These are phyloP conservation scores for Lagorchestes hirsutus DNA, from an alignment of 2,797 vertebrate species.

Conservation along the genomic window DNA sequence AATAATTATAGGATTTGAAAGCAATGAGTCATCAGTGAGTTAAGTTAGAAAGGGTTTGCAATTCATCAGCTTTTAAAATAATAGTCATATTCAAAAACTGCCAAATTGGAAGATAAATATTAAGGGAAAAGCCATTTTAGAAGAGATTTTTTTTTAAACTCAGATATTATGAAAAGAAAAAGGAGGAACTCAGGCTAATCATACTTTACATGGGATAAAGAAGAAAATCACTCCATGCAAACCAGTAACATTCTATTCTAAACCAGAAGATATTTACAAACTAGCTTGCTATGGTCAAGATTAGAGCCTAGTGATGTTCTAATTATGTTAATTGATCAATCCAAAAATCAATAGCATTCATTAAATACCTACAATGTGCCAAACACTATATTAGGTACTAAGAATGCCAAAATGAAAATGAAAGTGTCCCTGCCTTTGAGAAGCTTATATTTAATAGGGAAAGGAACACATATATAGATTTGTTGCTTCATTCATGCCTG, in stretches of 20 bases:
- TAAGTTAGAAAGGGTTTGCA: background rate
- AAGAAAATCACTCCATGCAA: background rate
- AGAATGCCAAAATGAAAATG: background rate
- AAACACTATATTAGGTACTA: background rate
- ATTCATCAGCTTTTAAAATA: background rate
- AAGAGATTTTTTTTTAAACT: background rate
- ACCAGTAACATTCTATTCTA: background rate
- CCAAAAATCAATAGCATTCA: background rate
- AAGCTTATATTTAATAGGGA: background rate
- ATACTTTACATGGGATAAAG: background rate
- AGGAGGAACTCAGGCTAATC: background rate
- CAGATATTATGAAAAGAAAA: background rate
- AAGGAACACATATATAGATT: background rate
- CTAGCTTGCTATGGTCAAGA: background rate
- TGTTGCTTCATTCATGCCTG: background rate
- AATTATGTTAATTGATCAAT: background rate
- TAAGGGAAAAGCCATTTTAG: background rate
- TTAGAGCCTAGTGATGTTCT: background rate
- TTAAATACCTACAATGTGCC: background rate
- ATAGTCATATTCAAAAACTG: background rate
- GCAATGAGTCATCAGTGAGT: background rate
- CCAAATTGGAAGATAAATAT: background rate
- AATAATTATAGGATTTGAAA: background rate
- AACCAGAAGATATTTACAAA: background rate
- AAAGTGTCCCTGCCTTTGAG: background rate